Base-by-base conservation (phyloP, 2,797 vertebrate genomes). In the Rousettus madagascariensis region DNA sequence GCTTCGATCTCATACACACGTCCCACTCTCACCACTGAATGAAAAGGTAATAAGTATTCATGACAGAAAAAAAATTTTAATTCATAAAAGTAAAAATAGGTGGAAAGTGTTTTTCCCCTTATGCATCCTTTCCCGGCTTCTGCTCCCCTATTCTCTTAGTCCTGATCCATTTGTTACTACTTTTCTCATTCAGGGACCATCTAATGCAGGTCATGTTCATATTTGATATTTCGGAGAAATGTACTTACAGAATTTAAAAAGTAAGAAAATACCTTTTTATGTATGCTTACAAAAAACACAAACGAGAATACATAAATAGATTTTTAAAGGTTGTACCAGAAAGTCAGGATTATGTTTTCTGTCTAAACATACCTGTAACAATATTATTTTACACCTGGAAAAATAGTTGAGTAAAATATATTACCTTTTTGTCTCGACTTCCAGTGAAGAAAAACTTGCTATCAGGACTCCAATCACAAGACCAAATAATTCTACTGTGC, bases 401-500 rank as follows among this genome's bases (percentile, higher is more conserved):
- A 92, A 91, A 59, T 28, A 83, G 49, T 0, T 66, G 57, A 36
- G 20, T 92, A 95, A 66, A 24, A 65, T 80, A 90, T 92, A 59
- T 98, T 98, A 99, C 99, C 99, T 99, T 99, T 98, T 99, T 99
- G 98, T 99, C 99, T 80, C 99, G 98, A 98, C 99, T 99, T 80
- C 99, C 99, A 72, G 99, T 99, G 93, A 99, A 98, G 98, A 99
- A 99, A 98, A 99, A 99, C 87, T 98, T 99, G 98, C 99, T 99
- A 82, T 99, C 99, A 20, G 98, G 98, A 97, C 99, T 99, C 99
- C 99, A 99, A 96, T 99, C 99, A 98, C 99, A 99, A 87, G 99
- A 99, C 99, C 99, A 99, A 98, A 99, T 99, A 97, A 99, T 99
- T 88, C 99, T 98, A 61, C 98, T 99, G 97, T 99, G 99, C 51